These are phyloP conservation scores for Zosterops borbonicus DNA, from an alignment of 2,113 vertebrate genomes.

Conservation along the genomic window DNA sequence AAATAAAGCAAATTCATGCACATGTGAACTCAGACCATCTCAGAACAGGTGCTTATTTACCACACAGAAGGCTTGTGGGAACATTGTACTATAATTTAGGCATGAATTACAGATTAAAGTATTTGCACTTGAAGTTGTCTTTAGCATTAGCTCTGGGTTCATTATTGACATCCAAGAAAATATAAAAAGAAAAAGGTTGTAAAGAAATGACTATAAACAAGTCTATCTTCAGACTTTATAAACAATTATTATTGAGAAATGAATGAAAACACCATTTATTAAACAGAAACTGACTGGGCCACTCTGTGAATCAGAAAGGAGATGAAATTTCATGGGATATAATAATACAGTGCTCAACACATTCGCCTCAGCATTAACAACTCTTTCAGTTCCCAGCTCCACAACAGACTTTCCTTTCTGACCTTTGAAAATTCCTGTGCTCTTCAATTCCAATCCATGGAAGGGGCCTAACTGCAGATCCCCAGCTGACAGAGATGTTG, in stretches of 20 bases:
- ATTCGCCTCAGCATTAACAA: background rate
- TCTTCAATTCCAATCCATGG: background rate
- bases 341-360: fast-evolving
- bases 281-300: background rate
- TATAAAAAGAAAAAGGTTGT: background rate
- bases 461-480: background rate
- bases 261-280: background rate
- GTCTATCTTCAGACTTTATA: background rate
- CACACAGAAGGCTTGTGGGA: background rate
- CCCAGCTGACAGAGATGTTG: background rate
- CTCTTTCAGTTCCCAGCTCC: background rate
- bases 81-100: background rate
- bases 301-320: background rate
- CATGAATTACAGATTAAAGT: background rate
- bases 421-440: background rate
- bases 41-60: background rate
- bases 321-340: background rate
- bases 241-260: background rate
- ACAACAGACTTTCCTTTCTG: background rate
- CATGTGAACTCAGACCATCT: background rate
- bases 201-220: background rate
- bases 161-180: background rate
- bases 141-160: background rate
- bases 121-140: background rate
- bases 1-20: background rate